phyloP scores from a whole-genome alignment of 2,113 vertebrate species.

The Lathamus discolor region DNA sequence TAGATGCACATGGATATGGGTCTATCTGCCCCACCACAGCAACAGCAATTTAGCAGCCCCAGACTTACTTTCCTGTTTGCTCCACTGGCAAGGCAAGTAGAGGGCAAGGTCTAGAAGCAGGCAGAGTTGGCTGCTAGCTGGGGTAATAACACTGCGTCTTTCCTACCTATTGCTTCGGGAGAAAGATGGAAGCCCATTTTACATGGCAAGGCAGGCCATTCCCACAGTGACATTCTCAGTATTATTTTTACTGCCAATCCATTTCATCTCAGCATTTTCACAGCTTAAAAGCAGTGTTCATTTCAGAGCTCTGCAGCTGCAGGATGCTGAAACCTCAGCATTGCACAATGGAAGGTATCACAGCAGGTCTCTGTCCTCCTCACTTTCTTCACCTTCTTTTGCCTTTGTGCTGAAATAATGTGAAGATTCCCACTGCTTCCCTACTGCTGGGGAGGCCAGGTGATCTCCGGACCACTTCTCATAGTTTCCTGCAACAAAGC shows the following conservation, averaged over 20 bases:
- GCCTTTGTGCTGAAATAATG: background rate
- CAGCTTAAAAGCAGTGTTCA: background rate
- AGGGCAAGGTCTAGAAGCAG: background rate
- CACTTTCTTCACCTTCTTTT: background rate
- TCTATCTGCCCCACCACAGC: background rate
- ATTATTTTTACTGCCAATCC: background rate
- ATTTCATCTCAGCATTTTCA: background rate
- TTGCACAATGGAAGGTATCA: background rate
- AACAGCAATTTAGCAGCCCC: rapidly evolving
- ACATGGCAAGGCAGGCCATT: background rate
- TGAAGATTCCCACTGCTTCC: background rate
- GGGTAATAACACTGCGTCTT: background rate
- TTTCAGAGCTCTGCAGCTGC: background rate
- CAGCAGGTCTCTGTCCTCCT: background rate
- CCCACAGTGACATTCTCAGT: background rate
- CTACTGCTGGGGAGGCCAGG: background rate
- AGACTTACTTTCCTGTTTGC: rapidly evolving
- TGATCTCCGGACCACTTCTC: background rate
- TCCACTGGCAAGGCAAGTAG: background rate
- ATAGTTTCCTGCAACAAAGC: background rate
- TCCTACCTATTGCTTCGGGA: background rate
- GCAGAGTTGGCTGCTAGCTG: rapidly evolving
- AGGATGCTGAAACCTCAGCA: background rate
- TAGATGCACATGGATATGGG: background rate
- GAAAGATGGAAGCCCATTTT: background rate